Conservation (phyloP, 2,888 invertebrate genomes). For the Ceriagrion tenellum region DNA sequence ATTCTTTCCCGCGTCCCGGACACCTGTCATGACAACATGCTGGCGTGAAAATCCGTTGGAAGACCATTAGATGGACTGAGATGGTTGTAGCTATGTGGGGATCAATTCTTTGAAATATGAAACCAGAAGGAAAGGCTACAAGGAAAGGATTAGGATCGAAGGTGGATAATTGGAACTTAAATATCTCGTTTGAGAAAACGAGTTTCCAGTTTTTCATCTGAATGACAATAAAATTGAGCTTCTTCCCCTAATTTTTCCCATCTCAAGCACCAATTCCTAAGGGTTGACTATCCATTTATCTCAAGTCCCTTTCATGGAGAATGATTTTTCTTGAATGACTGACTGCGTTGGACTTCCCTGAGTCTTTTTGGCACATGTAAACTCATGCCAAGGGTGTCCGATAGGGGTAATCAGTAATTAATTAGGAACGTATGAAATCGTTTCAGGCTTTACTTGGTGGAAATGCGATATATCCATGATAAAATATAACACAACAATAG, state of each 20-base stretch:
- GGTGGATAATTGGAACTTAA: not conserved
- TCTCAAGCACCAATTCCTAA: not conserved
- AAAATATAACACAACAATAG: no score
- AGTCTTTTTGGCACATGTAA: no score
- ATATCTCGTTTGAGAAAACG: not conserved
- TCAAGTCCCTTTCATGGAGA: no score
- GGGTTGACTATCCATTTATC: not conserved
- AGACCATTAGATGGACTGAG: constrained; percentile 47
- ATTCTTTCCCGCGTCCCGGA: constrained; percentile 56
- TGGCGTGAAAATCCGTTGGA: constrained; percentile 54
- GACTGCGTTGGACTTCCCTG: no score
- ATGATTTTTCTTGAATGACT: no score
- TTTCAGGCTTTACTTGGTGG: no score
- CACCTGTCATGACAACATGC: constrained; percentile 65
- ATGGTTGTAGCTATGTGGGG: constrained; percentile 35
- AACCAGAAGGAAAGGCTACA: not conserved
- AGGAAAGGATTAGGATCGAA: not conserved
- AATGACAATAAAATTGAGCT: no score
- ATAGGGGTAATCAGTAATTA: no score
- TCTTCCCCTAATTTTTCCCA: not conserved
- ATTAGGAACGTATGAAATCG: no score
- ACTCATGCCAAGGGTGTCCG: no score
- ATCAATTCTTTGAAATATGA: constrained; percentile 31
- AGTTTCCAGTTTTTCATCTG: not conserved
- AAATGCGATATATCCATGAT: no score